Evolutionary conservation across 2,797 vertebrate species (phyloP).

Genomic region (Setipinna tenuifilis): DNA sequence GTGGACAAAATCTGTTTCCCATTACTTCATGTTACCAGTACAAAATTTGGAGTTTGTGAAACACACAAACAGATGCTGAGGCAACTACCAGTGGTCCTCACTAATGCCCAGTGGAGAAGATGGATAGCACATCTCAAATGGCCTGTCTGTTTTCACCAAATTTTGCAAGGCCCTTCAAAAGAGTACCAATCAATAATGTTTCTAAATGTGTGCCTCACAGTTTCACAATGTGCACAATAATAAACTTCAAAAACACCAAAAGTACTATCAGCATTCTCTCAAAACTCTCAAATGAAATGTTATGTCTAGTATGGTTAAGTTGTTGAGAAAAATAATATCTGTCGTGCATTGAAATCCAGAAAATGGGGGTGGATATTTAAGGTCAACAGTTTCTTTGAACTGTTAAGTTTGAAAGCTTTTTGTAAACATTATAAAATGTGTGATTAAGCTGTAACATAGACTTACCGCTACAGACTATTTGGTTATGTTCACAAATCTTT

Average conservation of each 20-base stretch:
- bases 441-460: too few relatives aligned
- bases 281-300: background rate
- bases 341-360: too few relatives aligned
- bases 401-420: too few relatives aligned
- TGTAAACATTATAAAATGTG: too few relatives aligned
- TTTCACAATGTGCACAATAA: background rate
- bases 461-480: too few relatives aligned
- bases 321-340: too few relatives aligned
- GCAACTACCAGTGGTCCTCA: constrained; percentile 38
- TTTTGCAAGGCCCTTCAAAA: background rate
- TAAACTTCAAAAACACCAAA: too few relatives aligned
- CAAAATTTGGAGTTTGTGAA: constrained; percentile 47
- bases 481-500: too few relatives aligned
- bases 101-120: background rate
- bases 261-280: too few relatives aligned
- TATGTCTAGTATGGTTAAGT: too few relatives aligned
- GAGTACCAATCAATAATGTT: background rate
- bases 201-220: background rate
- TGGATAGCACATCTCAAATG: background rate
- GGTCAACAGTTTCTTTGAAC: too few relatives aligned
- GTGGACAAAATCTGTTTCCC: constrained; percentile 65
- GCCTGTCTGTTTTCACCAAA: background rate
- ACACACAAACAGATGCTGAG: constrained; percentile 49
- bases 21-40: constrained; percentile 65
- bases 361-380: too few relatives aligned